Base-by-base conservation (phyloP, 2,888 invertebrate species). In the Euphydryas editha region DNA sequence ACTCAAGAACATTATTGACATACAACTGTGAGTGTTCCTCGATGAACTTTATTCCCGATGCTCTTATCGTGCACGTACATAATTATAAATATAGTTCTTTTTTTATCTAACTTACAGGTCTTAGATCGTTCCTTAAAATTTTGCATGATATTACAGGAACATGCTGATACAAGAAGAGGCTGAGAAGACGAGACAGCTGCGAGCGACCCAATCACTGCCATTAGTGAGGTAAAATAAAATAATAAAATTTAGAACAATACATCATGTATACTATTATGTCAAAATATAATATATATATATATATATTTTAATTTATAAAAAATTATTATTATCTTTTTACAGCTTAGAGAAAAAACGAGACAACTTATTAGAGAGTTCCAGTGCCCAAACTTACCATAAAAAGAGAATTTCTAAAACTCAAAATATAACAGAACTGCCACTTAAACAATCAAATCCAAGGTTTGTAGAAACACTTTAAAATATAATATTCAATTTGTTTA, bases 191-290 rank as follows among this genome's bases (percentile, higher is more conserved):
- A 83, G 92, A 76, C 86, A 88, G 66, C 77, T 93, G 49, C 83
- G 93, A 73, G 87, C 92, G 1, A 93, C 93, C 20, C 90, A 90
- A 70, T 93, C 93, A 11, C 76, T 93, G 66, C 93, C 93, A 15
- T 86, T 91, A 69, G 81, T 81, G 13, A 82, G 81, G 82, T 86
- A 78, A 72, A 61, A 61, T 7, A 11, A 20, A 10, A 18, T 13
- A 30, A 20, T 24, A 42, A n/a, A 39, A 61, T 24, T 30, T 18
- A 36, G 51, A 21, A 21, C 18, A 1, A 44, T 36, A 36, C 13
- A 44, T 18, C 18, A n/a, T n/a, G 4, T 15, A 18, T 15, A 11
- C 37, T 20, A 20, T 21, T 20, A 10, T 20, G 4, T 11, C 8
- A 2, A 18, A 11, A 18, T 13, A 55, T 17, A 11, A 39, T 7